A percentile compares a stretch with the other conserved stretches of the same genome.
Evolutionary conservation across 1,140 invertebrate species (phyloP).

Genomic region (Zaprionus taronus): DNA sequence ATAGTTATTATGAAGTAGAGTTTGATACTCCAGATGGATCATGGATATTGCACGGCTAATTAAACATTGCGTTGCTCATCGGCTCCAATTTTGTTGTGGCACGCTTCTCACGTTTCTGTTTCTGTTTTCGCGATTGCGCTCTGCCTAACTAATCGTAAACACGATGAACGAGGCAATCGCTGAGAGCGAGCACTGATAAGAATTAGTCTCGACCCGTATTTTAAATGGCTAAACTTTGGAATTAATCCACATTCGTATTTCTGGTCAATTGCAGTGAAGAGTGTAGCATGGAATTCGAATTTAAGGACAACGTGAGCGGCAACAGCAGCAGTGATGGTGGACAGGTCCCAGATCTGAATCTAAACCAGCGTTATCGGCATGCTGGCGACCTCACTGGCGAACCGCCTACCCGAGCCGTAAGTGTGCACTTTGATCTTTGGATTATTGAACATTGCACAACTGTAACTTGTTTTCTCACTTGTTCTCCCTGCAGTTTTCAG

Average conservation of each 20-base stretch:
- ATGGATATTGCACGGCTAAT: slow-evolving; percentile 15
- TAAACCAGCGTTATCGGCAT: slow-evolving; percentile 72
- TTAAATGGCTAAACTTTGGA: slow-evolving; percentile 67
- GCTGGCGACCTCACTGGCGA: slow-evolving; percentile 79
- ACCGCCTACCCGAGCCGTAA: slow-evolving; percentile 66
- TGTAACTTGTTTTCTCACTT: slow-evolving; percentile 4
- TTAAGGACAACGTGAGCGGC: slow-evolving; percentile 47
- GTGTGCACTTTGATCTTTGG: slow-evolving; percentile 59
- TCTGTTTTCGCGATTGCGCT: not conserved
- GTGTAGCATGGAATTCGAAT: slow-evolving; percentile 58
- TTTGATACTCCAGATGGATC: not conserved
- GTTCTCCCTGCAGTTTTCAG: slow-evolving; percentile 85
- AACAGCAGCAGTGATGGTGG: slow-evolving; percentile 35
- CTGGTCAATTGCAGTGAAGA: slow-evolving; percentile 39
- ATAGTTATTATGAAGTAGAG: not conserved
- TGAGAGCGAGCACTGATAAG: slow-evolving; percentile 53
- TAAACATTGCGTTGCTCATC: not conserved
- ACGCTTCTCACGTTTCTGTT: slow-evolving; percentile 33
- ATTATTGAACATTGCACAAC: not conserved
- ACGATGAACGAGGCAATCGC: slow-evolving; percentile 45
- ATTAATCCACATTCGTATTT: slow-evolving; percentile 51
- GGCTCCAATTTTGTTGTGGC: slow-evolving; percentile 29
- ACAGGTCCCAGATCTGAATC: slow-evolving; percentile 22
- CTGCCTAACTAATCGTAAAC: slow-evolving; percentile 58
- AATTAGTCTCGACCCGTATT: not conserved